phyloP scores from a whole-genome alignment of 2,888 invertebrate genomes.

The Athalia circularis region DNA sequence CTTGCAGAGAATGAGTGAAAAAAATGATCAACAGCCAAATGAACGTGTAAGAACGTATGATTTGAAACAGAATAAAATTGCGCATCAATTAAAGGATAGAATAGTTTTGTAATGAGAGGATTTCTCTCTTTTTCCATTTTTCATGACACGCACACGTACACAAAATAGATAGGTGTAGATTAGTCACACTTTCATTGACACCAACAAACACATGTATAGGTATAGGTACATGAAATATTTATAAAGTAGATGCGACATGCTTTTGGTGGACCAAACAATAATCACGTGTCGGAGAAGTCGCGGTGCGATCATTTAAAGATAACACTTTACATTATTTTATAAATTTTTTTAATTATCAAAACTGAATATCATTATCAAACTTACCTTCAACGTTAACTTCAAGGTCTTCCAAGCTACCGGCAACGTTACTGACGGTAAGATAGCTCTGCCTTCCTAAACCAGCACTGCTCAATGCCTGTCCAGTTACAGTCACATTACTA shows the following conservation, averaged over 20 bases:
- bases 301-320: too few species aligned
- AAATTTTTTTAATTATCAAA: not conserved
- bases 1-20: too few species aligned
- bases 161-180: too few species aligned
- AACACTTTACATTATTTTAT: not conserved
- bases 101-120: too few species aligned
- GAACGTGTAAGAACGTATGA: too few species aligned
- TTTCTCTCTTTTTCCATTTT: too few species aligned
- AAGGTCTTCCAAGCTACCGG: constrained; percentile 92
- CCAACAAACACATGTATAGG: not conserved
- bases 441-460: constrained; percentile 72
- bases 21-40: too few species aligned
- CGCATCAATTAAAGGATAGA: too few species aligned
- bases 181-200: not conserved
- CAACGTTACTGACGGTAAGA: constrained; percentile 79
- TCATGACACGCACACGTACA: too few species aligned
- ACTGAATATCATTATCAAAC: constrained; percentile 58
- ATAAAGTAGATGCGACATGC: not conserved
- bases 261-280: not conserved
- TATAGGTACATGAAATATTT: not conserved
- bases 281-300: not conserved
- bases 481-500: constrained; percentile 78
- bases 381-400: constrained; percentile 98
- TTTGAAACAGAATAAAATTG: too few species aligned
- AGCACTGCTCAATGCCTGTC: constrained; percentile 76